Base-by-base conservation (phyloP, 2,113 vertebrate genomes). In the Dipodomys ordii region DNA sequence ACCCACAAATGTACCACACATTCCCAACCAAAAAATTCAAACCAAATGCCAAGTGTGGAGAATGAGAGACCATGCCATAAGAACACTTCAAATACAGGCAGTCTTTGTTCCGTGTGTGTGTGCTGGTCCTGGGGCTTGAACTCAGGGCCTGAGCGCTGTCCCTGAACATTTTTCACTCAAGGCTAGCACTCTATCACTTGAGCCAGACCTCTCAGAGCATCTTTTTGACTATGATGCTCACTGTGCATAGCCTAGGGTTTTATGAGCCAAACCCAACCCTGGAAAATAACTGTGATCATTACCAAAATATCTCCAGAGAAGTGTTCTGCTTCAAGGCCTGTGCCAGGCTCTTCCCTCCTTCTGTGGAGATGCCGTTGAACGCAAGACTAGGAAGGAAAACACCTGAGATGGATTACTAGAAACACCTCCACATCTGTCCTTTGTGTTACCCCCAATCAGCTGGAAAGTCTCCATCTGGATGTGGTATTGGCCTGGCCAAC, bases 291-390 rank as follows among this genome's bases (percentile, higher is more conserved):
- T 30, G 4, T 7, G 28, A n/a, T 7, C 2, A 6, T 98, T 98
- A 99, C 99, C 99, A 99, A 97, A 99, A 99, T 97, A 99, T 99
- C 92, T 94, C 97, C 95, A 99, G 98, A 0, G 98, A 96, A 7
- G 88, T 83, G 96, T 99, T 99, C 80, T 98, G 97, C 28, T 96
- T 98, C 96, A 99, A 97, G 0, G 99, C 99, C 96, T 98, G 98
- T 0, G 99, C 98, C 23, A 99, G 98, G 53, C 97, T 97, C 96
- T 95, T 98, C 53, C 99, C 99, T 71, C 99, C 99, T 86, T 97
- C 98, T 18, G 99, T 97, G 0, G 99, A 98, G 97, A 99, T 99
- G 93, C 98, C 98, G 4, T 99, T 99, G 94, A 98, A 99, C 0
- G 99, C 99, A 0, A 99, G 98, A 92, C 99, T 99, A 74, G 27